Conservation (phyloP, 2,113 vertebrate species). For the Misgurnus anguillicaudatus region DNA sequence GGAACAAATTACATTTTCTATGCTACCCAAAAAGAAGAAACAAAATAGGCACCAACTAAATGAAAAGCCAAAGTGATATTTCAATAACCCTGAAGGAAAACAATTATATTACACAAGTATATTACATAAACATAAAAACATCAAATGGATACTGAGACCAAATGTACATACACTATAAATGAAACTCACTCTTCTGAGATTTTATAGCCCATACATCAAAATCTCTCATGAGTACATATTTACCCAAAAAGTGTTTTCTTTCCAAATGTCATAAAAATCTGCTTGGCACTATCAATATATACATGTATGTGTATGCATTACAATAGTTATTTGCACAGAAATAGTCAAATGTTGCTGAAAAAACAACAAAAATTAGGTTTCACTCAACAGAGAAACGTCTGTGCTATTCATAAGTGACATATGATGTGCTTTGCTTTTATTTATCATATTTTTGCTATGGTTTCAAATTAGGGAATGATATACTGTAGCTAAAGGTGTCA, state of each 20-base stretch:
- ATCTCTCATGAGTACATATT: slow-evolving; percentile 16
- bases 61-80: background rate
- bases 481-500: background rate
- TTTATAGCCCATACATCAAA: slow-evolving; percentile 20
- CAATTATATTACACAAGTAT: background rate
- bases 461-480: no score
- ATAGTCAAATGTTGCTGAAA: background rate
- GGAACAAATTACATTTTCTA: background rate
- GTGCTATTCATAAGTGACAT: background rate
- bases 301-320: background rate
- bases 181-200: no score
- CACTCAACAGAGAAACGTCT: background rate
- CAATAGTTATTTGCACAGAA: background rate
- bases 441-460: background rate
- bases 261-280: slow-evolving; percentile 3
- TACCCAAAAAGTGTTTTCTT: slow-evolving; percentile 1
- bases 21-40: background rate
- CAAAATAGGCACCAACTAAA: background rate
- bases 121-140: background rate
- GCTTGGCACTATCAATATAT: slow-evolving; percentile 38
- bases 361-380: background rate
- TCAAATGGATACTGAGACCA: slow-evolving; percentile 24
- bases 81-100: background rate
- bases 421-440: slow-evolving; percentile 11
- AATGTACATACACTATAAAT: slow-evolving; percentile 7